These are phyloP conservation scores for Eudemis profundana DNA, from an alignment of 2,888 invertebrate species.

Conservation along the genomic window DNA sequence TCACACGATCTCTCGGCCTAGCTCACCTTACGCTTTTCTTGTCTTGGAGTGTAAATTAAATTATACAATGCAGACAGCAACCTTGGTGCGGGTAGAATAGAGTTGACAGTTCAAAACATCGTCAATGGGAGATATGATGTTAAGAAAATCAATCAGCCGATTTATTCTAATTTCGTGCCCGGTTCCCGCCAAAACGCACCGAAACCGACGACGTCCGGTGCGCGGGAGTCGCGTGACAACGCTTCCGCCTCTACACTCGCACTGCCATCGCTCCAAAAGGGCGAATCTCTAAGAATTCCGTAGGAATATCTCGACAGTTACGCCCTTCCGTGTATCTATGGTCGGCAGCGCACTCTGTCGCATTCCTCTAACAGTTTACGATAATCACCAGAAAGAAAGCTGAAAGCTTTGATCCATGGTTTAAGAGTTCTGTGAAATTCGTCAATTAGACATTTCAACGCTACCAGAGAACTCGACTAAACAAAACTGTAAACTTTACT, in stretches of 20 bases:
- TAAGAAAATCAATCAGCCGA: constrained; percentile 3
- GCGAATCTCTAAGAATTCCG: neutral
- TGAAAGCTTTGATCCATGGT: constrained; percentile 61
- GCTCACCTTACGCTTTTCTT: constrained; percentile 18
- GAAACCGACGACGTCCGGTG: constrained; percentile 66
- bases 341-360: constrained; percentile 54
- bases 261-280: neutral
- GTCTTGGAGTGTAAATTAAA: neutral
- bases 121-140: constrained; percentile 6
- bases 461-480: neutral
- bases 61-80: neutral
- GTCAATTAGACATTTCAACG: constrained; percentile 25
- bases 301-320: neutral
- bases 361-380: constrained; percentile 62
- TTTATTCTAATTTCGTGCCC: constrained; percentile 66
- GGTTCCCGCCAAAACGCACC: constrained; percentile 65
- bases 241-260: constrained; percentile 66
- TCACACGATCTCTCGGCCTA: constrained; percentile 61
- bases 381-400: constrained; percentile 57
- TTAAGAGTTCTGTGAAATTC: constrained; percentile 31
- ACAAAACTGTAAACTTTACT: constrained; percentile 12
- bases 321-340: neutral
- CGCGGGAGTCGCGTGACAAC: constrained; percentile 60
- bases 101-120: neutral
- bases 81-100: neutral